Evolutionary conservation across 2,888 invertebrate genomes (phyloP).

Genomic region (Anthrax anthrax): DNA sequence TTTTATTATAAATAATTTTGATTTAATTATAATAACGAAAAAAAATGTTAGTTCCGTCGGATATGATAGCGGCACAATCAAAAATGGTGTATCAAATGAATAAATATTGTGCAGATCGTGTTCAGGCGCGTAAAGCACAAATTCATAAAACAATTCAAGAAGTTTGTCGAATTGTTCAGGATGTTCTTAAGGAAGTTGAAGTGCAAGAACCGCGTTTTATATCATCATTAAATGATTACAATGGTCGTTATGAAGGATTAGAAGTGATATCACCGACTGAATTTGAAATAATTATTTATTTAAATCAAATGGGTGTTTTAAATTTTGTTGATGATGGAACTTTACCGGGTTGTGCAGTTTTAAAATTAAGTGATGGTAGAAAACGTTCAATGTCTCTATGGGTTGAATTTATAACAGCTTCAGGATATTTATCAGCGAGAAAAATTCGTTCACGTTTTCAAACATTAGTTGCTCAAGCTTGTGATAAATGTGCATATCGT

Average conservation of each 20-base stretch:
- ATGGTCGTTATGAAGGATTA: slow-evolving; percentile 81
- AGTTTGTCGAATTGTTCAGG: slow-evolving; percentile 85
- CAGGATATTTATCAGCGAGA: slow-evolving; percentile 87
- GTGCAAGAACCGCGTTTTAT: slow-evolving; percentile 91
- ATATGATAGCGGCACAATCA: slow-evolving; percentile 89
- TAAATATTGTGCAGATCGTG: slow-evolving; percentile 85
- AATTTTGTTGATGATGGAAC: slow-evolving; percentile 96
- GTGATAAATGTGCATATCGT: slow-evolving; percentile 86
- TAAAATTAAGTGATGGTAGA: slow-evolving; percentile 88
- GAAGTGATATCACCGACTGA: slow-evolving; percentile 87
- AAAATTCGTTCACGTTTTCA: slow-evolving; percentile 92
- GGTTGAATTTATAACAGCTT: slow-evolving; percentile 97
- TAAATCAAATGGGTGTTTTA: slow-evolving; percentile 97
- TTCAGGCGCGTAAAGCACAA: slow-evolving; percentile 70
- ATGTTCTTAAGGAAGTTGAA: slow-evolving; percentile 89
- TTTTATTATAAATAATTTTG: too few species aligned
- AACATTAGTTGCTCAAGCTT: slow-evolving; percentile 76
- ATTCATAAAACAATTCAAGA: slow-evolving; percentile 83
- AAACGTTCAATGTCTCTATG: slow-evolving; percentile 95
- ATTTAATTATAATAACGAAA: too few species aligned
- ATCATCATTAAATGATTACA: slow-evolving; percentile 77
- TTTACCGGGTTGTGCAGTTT: slow-evolving; percentile 80
- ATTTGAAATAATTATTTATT: slow-evolving; percentile 87
- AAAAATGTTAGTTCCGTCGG: slow-evolving; percentile 80
- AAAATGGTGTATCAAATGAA: slow-evolving; percentile 93